Conservation (phyloP, 2,113 vertebrate genomes). For the Galbula dea region DNA sequence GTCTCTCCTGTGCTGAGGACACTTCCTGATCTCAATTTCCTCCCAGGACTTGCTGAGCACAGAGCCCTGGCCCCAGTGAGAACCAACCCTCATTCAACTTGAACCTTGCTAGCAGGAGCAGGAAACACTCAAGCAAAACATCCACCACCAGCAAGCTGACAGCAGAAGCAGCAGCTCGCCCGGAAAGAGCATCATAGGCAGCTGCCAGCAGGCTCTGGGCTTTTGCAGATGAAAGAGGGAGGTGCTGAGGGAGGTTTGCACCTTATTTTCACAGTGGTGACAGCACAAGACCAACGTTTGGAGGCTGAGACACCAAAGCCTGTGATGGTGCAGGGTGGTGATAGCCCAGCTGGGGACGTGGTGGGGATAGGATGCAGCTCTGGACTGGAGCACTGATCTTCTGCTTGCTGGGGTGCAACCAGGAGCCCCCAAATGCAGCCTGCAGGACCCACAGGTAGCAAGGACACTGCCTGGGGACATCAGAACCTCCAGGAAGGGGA, state of each 20-base stretch:
- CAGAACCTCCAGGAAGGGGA: not conserved
- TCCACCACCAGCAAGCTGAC: not conserved
- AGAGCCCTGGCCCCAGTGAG: not conserved
- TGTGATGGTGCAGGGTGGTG: fast-evolving
- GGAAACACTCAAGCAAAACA: not conserved
- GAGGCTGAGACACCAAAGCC: not conserved
- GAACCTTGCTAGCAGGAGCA: not conserved
- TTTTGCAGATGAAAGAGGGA: not conserved
- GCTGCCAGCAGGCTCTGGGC: not conserved
- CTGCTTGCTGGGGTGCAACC: not conserved
- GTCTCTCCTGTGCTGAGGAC: not conserved
- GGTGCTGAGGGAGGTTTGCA: not conserved
- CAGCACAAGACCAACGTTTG: not conserved
- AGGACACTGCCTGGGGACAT: not conserved
- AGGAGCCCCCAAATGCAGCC: not conserved
- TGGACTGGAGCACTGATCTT: not conserved
- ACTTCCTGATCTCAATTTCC: not conserved
- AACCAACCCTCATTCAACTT: not conserved
- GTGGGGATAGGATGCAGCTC: not conserved
- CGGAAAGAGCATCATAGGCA: not conserved
- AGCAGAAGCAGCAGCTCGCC: not conserved
- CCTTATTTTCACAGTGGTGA: too few relatives aligned
- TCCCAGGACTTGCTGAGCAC: not conserved
- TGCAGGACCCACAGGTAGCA: fast-evolving
- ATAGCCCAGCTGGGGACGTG: not conserved